A percentile compares a stretch with the other conserved stretches of the same genome.
phyloP scores from a whole-genome alignment of 2,888 invertebrate genomes.

The Abrostola triplasia region DNA sequence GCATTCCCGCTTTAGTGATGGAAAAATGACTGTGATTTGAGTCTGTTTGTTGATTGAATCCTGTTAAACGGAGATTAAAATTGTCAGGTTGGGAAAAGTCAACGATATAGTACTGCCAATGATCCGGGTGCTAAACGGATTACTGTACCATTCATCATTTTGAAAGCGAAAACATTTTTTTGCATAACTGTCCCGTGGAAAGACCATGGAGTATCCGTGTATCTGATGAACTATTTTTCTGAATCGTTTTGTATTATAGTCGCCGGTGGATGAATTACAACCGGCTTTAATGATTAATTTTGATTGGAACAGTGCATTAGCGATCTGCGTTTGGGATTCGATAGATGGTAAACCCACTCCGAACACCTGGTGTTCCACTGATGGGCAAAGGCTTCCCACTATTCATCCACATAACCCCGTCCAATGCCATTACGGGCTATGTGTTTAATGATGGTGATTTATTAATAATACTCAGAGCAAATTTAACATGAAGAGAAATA shows the following conservation, averaged over 20 bases:
- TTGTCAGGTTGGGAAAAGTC: conserved; percentile 56
- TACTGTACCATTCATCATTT: conserved; percentile 44
- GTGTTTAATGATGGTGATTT: no score
- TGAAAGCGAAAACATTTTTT: conserved; percentile 17
- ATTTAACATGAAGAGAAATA: no score
- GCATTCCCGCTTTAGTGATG: conserved; percentile 51
- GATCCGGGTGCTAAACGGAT: conserved; percentile 27
- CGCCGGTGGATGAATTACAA: conserved; percentile 17
- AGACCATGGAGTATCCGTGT: not conserved
- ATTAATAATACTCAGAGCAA: no score
- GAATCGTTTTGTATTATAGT: conserved; percentile 19
- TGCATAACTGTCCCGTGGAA: conserved; percentile 11
- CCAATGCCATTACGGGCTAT: no score
- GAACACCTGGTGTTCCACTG: no score
- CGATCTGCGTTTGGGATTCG: no score
- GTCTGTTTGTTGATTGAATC: conserved; percentile 55
- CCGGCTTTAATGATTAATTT: conserved; percentile 25
- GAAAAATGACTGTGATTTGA: conserved; percentile 56
- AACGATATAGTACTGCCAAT: conserved; percentile 37
- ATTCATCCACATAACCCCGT: no score
- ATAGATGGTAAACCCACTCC: no score
- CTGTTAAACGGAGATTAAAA: conserved; percentile 59
- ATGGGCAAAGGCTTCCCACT: no score
- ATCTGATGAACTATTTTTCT: not conserved
- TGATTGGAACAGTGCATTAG: not conserved